Conservation (phyloP, 2,113 vertebrate species). For the Cyprinodon variegatus region DNA sequence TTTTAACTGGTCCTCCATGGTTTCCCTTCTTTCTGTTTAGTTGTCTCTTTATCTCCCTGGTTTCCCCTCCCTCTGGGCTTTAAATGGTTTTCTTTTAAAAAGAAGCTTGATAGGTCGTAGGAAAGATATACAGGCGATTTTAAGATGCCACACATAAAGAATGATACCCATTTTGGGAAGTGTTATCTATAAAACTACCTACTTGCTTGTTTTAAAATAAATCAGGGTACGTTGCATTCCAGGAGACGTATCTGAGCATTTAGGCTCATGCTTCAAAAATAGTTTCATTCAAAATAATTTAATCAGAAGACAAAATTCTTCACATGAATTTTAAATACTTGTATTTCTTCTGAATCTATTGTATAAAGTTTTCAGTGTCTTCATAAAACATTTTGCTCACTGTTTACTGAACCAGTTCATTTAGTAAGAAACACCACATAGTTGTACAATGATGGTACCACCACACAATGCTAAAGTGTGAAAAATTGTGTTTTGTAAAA, state of each 20-base stretch:
- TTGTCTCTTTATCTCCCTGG: constrained; percentile 29
- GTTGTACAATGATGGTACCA: neutral
- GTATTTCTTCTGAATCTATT: neutral
- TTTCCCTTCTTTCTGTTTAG: constrained; percentile 48
- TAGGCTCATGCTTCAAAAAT: too few species aligned
- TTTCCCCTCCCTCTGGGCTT: neutral
- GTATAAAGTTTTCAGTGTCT: neutral
- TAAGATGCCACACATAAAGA: neutral
- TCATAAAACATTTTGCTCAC: neutral
- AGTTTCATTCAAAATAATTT: too few species aligned
- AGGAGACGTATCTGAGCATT: too few species aligned
- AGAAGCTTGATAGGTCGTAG: too few species aligned
- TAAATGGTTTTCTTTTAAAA: neutral
- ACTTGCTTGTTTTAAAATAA: too few species aligned
- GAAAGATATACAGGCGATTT: neutral
- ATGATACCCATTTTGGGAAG: neutral
- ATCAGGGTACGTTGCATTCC: too few species aligned
- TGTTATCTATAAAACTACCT: too few species aligned
- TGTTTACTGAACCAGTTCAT: neutral
- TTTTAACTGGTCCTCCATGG: constrained; percentile 44
- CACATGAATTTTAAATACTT: neutral
- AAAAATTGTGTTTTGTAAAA: neutral
- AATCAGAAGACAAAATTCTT: too few species aligned
- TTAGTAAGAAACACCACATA: neutral
- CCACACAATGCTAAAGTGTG: neutral